A percentile compares a stretch with the other conserved stretches of the same genome.
Evolutionary conservation across 2,113 vertebrate genomes (phyloP).

Genomic region (Cisticola juncidis): DNA sequence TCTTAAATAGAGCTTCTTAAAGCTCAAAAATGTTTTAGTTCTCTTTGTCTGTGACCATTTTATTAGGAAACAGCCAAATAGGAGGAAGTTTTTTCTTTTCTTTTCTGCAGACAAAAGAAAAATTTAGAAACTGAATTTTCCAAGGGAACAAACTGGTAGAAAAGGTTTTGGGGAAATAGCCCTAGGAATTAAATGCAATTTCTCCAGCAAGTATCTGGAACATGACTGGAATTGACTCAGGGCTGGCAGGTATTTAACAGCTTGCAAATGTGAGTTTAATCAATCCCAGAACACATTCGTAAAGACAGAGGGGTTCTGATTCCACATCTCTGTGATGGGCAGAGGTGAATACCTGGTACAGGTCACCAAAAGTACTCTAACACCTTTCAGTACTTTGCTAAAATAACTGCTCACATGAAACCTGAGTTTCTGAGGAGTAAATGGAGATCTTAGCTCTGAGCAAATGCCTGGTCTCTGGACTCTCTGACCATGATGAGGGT

Average conservation of each 20-base stretch:
- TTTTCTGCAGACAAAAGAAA: neutral
- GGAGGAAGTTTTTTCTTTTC: neutral
- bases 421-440: neutral
- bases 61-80: rapidly evolving
- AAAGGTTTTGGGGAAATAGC: neutral
- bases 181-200: neutral
- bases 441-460: neutral
- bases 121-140: neutral
- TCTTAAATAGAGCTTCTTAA: neutral
- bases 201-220: neutral
- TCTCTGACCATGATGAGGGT: neutral
- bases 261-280: neutral
- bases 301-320: neutral
- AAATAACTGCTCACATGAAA: neutral
- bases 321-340: neutral
- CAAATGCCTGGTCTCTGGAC: neutral
- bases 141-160: neutral
- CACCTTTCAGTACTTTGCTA: neutral
- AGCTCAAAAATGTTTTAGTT: neutral
- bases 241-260: neutral
- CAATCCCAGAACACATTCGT: neutral
- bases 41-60: neutral
- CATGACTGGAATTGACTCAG: neutral
- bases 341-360: neutral
- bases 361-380: neutral